Percentiles rank a stretch among this genome's conserved stretches.
phyloP scores from a whole-genome alignment of 2,888 invertebrate species.

The Agrotis segetum region DNA sequence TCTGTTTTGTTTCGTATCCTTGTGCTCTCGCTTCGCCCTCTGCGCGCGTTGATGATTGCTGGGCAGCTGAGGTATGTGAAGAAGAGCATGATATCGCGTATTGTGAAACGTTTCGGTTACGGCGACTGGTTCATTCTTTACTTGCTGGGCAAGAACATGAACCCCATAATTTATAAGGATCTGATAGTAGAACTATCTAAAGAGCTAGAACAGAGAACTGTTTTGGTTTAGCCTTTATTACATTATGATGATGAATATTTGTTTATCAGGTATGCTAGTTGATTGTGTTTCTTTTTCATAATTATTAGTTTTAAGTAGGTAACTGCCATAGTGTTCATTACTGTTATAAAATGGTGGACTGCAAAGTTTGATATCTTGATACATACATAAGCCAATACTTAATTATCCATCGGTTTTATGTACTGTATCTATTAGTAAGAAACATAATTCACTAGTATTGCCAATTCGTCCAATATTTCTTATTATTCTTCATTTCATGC shows the following conservation, averaged over 20 bases:
- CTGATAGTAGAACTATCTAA: constrained; percentile 90
- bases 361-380: neutral
- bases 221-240: constrained; percentile 72
- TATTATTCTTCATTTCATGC: constrained; percentile 26
- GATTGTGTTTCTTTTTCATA: neutral
- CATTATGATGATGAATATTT: neutral
- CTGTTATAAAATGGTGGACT: constrained; percentile 3
- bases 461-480: constrained; percentile 3
- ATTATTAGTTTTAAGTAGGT: neutral
- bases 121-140: constrained; percentile 95
- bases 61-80: constrained; percentile 91
- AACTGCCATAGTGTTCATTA: constrained; percentile 20
- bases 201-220: constrained; percentile 78
- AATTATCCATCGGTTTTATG: neutral
- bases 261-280: constrained; percentile 27
- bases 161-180: constrained; percentile 93
- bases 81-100: constrained; percentile 86
- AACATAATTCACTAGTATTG: constrained; percentile 21
- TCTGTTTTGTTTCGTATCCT: constrained; percentile 93
- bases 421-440: neutral
- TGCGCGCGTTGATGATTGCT: constrained; percentile 92
- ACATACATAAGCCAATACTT: neutral
- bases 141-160: constrained; percentile 94
- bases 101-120: constrained; percentile 90
- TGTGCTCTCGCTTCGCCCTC: constrained; percentile 89